phyloP scores from a whole-genome alignment of 1,140 invertebrate genomes.

The Pseudomyrmex dendroicus region DNA sequence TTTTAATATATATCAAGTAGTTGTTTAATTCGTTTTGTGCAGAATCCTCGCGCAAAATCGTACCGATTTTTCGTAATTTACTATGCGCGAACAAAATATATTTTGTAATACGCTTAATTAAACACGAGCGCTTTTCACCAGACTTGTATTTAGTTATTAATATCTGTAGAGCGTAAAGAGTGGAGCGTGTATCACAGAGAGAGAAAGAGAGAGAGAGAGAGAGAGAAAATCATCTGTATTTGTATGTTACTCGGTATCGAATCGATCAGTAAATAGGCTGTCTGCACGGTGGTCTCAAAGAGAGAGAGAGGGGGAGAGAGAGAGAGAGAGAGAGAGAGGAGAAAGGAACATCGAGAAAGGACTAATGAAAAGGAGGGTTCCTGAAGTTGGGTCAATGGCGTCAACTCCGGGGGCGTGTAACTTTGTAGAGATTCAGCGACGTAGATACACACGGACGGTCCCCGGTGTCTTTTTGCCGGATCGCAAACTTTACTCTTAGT shows the following conservation, averaged over 20 bases:
- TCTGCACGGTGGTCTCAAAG: slow-evolving; percentile 21
- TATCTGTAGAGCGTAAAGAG: slow-evolving; percentile 1
- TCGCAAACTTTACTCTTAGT: neutral
- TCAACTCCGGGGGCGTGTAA: slow-evolving; percentile 64
- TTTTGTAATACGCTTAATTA: slow-evolving; percentile 15
- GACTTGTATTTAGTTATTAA: slow-evolving; percentile 6
- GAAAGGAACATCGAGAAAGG: slow-evolving; percentile 54
- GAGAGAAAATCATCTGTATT: neutral
- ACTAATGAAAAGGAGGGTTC: slow-evolving; percentile 72
- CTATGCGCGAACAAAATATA: neutral
- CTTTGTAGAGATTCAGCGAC: slow-evolving; percentile 56
- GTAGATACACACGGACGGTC: slow-evolving; percentile 31
- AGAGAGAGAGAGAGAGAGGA: slow-evolving; percentile 2
- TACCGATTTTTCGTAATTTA: neutral
- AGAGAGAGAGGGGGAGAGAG: neutral
- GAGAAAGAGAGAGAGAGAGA: neutral
- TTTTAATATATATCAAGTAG: neutral
- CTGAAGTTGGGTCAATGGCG: slow-evolving; percentile 72
- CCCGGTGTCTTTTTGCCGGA: slow-evolving; percentile 11
- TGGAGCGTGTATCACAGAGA: neutral
- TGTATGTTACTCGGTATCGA: slow-evolving; percentile 31
- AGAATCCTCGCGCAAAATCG: neutral
- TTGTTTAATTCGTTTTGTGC: too few relatives aligned
- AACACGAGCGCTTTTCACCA: neutral
- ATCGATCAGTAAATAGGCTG: slow-evolving; percentile 60